Conservation (phyloP, 2,888 invertebrate genomes). For the Perizoma flavofasciatum region DNA sequence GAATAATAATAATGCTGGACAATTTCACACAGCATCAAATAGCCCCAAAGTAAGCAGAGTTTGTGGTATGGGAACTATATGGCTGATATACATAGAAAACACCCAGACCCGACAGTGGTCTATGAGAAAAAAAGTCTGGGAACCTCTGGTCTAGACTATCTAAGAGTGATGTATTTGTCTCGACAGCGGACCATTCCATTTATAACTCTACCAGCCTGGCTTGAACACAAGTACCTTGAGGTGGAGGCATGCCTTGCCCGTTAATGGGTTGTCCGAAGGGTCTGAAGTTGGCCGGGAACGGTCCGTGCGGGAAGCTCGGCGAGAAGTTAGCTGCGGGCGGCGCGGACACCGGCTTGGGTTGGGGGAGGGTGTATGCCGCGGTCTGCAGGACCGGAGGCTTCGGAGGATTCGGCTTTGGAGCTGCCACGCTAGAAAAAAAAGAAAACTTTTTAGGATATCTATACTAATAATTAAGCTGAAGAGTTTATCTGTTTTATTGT, state of each 20-base stretch:
- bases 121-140: no score
- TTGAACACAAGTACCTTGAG: background rate
- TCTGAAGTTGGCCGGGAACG: conserved; percentile 3
- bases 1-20: no score
- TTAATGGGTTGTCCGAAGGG: background rate
- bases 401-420: conserved; percentile 1
- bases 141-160: no score
- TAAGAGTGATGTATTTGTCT: no score
- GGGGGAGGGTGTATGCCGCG: background rate
- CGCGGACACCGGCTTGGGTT: background rate
- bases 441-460: background rate
- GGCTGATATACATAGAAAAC: no score
- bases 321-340: background rate
- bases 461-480: background rate
- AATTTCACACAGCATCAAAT: no score
- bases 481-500: background rate
- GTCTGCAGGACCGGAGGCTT: conserved; percentile 3
- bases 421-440: conserved; percentile 1
- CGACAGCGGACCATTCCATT: no score
- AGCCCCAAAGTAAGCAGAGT: no score
- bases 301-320: no score
- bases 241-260: conserved; percentile 4
- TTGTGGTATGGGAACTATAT: no score
- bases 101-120: no score
- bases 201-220: background rate